Conservation (phyloP, 1,140 invertebrate species). For the Drosophila lacertosa region DNA sequence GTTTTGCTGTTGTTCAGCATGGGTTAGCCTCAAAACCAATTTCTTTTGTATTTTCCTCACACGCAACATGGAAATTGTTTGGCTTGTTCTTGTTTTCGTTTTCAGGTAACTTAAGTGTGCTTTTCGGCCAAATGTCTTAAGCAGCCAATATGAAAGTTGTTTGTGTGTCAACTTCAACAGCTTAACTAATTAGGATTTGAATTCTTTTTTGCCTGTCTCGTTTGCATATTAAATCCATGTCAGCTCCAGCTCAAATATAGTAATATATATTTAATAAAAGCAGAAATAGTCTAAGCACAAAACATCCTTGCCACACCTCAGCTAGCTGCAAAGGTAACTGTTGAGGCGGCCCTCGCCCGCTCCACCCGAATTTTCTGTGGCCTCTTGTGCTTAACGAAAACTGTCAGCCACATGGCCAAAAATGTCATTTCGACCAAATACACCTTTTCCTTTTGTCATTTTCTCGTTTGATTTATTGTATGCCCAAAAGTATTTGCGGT, state of each 20-base stretch:
- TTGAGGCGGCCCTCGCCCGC: conserved; percentile 14
- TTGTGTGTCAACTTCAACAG: conserved; percentile 17
- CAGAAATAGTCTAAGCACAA: not conserved
- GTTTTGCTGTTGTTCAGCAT: conserved; percentile 34
- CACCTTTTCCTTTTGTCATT: conserved; percentile 48
- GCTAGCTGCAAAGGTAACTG: not conserved
- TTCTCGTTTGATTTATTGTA: conserved; percentile 73
- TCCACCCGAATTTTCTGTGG: not conserved
- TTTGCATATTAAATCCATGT: too few relatives aligned
- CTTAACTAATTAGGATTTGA: conserved; percentile 23
- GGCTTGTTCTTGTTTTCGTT: conserved; percentile 11
- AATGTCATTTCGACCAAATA: conserved; percentile 69
- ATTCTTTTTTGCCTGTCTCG: not conserved
- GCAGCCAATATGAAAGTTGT: conserved; percentile 38
- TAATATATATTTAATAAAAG: too few relatives aligned
- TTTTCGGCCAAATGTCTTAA: conserved; percentile 19
- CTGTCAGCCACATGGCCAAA: conserved; percentile 38
- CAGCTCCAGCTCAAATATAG: not conserved
- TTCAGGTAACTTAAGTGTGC: conserved; percentile 42
- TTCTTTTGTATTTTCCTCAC: conserved; percentile 58
- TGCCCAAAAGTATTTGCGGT: conserved; percentile 46
- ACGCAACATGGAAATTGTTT: conserved; percentile 52
- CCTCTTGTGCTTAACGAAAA: conserved; percentile 27
- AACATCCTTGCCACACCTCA: not conserved
- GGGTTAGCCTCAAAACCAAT: conserved; percentile 53